Evolutionary conservation across 2,113 vertebrate species (phyloP), one percentile per base, ranked within the genome.

Genomic region (Corythornis vintsioides): DNA sequence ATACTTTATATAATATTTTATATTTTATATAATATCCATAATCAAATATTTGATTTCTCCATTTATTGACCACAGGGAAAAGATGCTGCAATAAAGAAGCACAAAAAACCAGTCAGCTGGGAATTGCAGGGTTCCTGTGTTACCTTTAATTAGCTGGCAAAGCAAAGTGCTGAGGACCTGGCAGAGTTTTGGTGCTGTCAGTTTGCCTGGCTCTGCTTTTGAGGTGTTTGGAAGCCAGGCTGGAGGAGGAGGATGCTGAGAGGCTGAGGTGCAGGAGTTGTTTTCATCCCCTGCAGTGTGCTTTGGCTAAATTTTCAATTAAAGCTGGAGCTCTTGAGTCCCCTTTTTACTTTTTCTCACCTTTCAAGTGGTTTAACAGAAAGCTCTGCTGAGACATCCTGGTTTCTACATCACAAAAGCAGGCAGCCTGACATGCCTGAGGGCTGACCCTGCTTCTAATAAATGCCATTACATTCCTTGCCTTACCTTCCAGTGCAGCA

Each of bases 401-500:
- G 4, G 15, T 57, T 61, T 70, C 40, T 52, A 35, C 35, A 47
- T 73, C 79, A 79, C 31, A 47, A 59, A 88, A 31, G 48, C 50
- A 29, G 17, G 1, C 0, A 1, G n/a, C 1, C 57, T 79, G 59
- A 16, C 10, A 1, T 16, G 57, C 24, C 66, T 20, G 20, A 50
- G 66, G 16, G n/a, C 57, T 88, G 80, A 67, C 43, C 73, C 43
- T 52, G 38, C 86, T 72, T 71, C 42, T 67, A 26, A 52, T 48
- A 47, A 71, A 71, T 40, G 29, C 14, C 48, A 33, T 60, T 43
- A 70, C 83, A 43, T 71, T 88, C 31, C 40, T 52, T 70, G 72
- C 8, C 5, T 60, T 65, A 8, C 13, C 45, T 29, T 50, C 52
- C 19, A 6, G 60, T 35, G 31, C 40, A 65, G 74, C 18, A 60